phyloP scores from a whole-genome alignment of 2,888 invertebrate genomes.

The Cephus pulcher region DNA sequence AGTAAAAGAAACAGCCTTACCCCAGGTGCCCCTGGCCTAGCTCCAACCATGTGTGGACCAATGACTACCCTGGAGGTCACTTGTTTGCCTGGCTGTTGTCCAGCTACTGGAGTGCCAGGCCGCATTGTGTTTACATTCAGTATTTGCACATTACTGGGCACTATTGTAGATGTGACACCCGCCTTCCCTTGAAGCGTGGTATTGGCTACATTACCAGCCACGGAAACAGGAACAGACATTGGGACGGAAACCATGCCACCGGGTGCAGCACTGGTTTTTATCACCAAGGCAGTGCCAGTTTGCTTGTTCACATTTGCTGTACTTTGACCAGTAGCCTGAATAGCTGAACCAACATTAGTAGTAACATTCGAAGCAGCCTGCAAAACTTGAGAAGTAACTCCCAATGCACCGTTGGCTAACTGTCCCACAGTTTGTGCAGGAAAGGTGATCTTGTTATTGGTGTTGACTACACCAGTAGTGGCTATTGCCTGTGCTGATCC shows the following conservation, averaged over 20 bases:
- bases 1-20: constrained; percentile 68
- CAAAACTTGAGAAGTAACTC: constrained; percentile 70
- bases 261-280: constrained; percentile 63
- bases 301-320: constrained; percentile 51
- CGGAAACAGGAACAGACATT: constrained; percentile 62
- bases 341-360: constrained; percentile 35
- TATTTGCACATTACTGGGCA: constrained; percentile 84
- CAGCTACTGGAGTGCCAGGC: constrained; percentile 77
- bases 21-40: constrained; percentile 84
- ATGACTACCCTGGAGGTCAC: constrained; percentile 87
- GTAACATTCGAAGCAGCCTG: constrained; percentile 67
- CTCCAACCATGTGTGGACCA: constrained; percentile 85
- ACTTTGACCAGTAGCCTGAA: constrained; percentile 45
- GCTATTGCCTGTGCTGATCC: constrained; percentile 58
- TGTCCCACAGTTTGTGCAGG: constrained; percentile 71
- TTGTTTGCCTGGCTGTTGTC: constrained; percentile 75
- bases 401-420: constrained; percentile 79
- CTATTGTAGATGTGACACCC: constrained; percentile 70
- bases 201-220: constrained; percentile 43
- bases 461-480: constrained; percentile 64
- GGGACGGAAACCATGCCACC: constrained; percentile 64
- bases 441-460: constrained; percentile 73
- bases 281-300: constrained; percentile 65
- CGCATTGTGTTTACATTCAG: constrained; percentile 80
- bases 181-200: constrained; percentile 56